Conservation (phyloP, 2,888 invertebrate genomes). For the Balanococcus diminutus region DNA sequence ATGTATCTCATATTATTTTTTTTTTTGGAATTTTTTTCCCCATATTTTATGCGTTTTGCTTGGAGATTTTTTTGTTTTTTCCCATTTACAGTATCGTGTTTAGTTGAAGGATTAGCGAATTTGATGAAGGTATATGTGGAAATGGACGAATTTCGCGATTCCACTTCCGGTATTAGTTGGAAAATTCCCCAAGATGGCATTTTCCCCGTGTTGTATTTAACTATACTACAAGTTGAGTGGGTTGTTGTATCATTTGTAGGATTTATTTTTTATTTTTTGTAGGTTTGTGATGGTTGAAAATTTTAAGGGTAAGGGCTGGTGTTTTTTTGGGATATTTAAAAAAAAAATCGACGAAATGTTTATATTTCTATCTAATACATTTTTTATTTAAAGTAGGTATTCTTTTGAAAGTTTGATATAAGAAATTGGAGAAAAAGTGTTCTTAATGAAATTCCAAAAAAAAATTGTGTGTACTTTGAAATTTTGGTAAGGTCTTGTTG, state of each 20-base stretch:
- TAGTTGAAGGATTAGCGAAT: neutral
- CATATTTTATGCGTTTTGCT: neutral
- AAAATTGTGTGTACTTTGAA: too few species aligned
- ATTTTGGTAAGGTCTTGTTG: too few species aligned
- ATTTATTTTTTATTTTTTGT: neutral
- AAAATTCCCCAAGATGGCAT: too few species aligned
- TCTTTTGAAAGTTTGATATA: neutral
- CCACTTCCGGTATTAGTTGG: too few species aligned
- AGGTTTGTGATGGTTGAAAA: neutral
- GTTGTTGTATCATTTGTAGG: neutral
- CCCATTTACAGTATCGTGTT: neutral
- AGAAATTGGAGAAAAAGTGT: neutral
- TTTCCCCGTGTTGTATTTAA: too few species aligned
- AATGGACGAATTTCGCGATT: neutral
- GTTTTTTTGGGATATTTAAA: neutral
- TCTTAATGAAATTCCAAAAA: neutral
- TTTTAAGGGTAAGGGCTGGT: neutral
- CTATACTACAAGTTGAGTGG: neutral
- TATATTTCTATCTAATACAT: too few species aligned
- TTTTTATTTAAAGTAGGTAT: too few species aligned
- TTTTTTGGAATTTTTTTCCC: too few species aligned
- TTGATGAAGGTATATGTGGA: neutral
- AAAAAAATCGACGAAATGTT: neutral
- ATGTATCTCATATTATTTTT: neutral
- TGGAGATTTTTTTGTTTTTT: too few species aligned